Conservation (phyloP, 1,140 invertebrate species). For the Geopemphigus sp. region DNA sequence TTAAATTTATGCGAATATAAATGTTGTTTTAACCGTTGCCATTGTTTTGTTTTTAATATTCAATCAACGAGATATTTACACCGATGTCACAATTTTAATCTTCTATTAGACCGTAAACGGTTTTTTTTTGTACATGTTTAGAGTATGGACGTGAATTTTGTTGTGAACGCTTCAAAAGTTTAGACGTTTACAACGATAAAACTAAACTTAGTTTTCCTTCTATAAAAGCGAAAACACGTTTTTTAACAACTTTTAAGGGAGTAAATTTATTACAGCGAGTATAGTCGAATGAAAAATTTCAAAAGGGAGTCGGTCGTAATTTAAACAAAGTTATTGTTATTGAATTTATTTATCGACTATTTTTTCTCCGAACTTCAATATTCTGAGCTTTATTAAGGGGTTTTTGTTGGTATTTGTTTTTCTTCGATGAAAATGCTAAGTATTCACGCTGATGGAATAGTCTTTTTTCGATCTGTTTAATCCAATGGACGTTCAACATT, state of each 20-base stretch:
- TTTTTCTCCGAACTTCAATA: background rate
- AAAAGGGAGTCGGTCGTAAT: background rate
- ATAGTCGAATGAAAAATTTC: background rate
- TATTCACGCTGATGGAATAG: background rate
- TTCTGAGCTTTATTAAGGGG: background rate
- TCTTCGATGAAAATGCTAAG: background rate
- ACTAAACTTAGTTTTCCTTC: constrained; percentile 15
- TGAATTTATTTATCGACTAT: background rate
- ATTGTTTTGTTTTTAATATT: constrained; percentile 8
- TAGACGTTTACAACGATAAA: constrained; percentile 19
- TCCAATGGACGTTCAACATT: background rate
- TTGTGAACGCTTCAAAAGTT: background rate
- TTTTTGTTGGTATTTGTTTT: background rate
- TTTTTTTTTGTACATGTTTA: background rate
- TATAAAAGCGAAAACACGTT: constrained; percentile 2
- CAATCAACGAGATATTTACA: constrained; percentile 1
- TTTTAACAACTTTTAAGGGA: background rate
- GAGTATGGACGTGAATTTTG: background rate
- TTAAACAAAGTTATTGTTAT: background rate
- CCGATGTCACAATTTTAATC: background rate
- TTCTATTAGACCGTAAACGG: background rate
- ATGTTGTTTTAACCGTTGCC: background rate
- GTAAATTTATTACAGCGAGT: background rate
- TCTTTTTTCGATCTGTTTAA: background rate
- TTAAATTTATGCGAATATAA: background rate